A percentile compares a stretch with the other conserved stretches of the same genome.
These are phyloP conservation scores for Hypsopygia costalis DNA, from an alignment of 2,888 invertebrate genomes.

Conservation along the genomic window DNA sequence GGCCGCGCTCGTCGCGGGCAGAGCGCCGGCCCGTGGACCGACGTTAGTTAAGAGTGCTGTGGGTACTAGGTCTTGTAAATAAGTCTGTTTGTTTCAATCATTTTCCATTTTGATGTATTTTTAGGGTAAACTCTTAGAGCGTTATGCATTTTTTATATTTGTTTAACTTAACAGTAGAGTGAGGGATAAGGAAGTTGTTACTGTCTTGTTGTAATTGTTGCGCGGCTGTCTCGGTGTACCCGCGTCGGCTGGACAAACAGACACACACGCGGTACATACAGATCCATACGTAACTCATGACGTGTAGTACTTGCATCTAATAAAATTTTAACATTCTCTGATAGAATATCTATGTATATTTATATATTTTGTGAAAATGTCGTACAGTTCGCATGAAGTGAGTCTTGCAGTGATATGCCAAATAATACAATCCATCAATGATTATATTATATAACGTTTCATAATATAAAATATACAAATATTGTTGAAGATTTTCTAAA, in stretches of 20 bases:
- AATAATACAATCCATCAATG: slow-evolving; percentile 73
- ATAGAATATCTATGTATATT: slow-evolving; percentile 29
- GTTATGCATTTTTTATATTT: slow-evolving; percentile 68
- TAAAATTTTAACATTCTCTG: slow-evolving; percentile 7
- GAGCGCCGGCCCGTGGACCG: slow-evolving; percentile 43
- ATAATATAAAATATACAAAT: slow-evolving; percentile 75
- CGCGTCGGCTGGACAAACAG: slow-evolving; percentile 13
- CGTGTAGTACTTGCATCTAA: slow-evolving; percentile 11
- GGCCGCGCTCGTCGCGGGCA: slow-evolving; percentile 35
- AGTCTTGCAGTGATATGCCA: slow-evolving; percentile 78
- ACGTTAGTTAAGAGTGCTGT: slow-evolving; percentile 56
- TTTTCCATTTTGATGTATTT: slow-evolving; percentile 75
- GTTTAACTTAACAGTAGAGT: slow-evolving; percentile 56
- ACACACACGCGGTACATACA: background rate
- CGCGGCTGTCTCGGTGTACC: slow-evolving; percentile 46
- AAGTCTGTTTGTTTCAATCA: slow-evolving; percentile 59
- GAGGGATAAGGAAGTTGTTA: slow-evolving; percentile 60
- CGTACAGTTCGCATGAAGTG: slow-evolving; percentile 45
- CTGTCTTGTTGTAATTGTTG: slow-evolving; percentile 59
- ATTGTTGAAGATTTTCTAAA: slow-evolving; percentile 79
- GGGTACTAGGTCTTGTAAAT: slow-evolving; percentile 68
- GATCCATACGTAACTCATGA: slow-evolving; percentile 9
- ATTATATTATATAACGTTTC: slow-evolving; percentile 72
- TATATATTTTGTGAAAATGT: slow-evolving; percentile 56
- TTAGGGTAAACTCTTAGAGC: slow-evolving; percentile 66